A percentile compares a stretch with the other conserved stretches of the same genome.
Evolutionary conservation across 2,797 vertebrate genomes (phyloP).

Genomic region (Emydoidea blandingii): DNA sequence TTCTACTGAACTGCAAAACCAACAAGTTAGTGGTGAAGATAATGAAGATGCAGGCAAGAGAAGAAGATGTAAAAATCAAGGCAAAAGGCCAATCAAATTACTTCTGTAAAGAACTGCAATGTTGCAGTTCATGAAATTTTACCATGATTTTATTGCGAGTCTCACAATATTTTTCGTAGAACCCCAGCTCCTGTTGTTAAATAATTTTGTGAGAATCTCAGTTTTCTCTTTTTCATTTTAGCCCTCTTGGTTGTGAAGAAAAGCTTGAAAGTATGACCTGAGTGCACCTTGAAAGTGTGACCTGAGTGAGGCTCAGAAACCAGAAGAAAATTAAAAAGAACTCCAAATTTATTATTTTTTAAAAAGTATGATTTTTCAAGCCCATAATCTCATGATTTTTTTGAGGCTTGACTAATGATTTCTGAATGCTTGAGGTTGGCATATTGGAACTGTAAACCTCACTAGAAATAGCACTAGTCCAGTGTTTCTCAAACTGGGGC

Average conservation of each 20-base stretch:
- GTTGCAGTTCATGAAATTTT: not conserved
- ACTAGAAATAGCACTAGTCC: not conserved
- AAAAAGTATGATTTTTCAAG: too few species aligned
- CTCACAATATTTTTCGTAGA: not conserved
- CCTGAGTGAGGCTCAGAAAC: not conserved
- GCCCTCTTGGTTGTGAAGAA: not conserved
- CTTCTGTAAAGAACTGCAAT: not conserved
- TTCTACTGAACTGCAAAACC: not conserved
- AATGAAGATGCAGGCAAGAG: not conserved
- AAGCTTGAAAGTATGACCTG: not conserved
- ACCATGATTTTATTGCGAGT: not conserved
- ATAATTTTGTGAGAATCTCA: not conserved
- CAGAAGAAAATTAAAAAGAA: not conserved
- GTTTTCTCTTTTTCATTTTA: not conserved
- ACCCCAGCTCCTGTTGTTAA: not conserved
- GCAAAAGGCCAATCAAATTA: not conserved
- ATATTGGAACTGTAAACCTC: not conserved
- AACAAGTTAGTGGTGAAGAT: not conserved
- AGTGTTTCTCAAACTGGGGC: too few species aligned
- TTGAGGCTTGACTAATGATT: not conserved
- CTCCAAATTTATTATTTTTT: not conserved
- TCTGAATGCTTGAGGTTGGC: not conserved
- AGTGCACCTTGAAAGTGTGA: not conserved
- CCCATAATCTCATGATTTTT: not conserved
- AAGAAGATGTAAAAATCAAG: accelerated